Conservation (phyloP, 2,888 invertebrate genomes). For the Aethes cnicana region DNA sequence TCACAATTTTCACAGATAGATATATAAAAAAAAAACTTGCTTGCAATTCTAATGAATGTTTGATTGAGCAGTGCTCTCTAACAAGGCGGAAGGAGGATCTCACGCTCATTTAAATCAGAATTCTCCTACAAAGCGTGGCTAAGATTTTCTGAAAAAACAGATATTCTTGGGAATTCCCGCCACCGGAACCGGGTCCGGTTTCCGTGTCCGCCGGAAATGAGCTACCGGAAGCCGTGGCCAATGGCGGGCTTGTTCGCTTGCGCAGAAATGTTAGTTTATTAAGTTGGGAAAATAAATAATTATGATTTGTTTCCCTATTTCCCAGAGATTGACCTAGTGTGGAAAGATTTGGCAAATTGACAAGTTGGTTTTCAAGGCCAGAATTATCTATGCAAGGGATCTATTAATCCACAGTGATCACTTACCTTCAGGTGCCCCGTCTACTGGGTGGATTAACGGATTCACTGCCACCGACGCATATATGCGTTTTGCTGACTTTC, state of each 20-base stretch:
- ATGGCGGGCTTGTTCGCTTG: neutral
- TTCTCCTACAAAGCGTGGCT: conserved; percentile 3
- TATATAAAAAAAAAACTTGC: no score
- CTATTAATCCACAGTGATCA: no score
- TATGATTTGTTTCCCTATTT: conserved; percentile 1
- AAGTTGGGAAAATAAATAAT: conserved; percentile 12
- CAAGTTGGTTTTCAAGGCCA: no score
- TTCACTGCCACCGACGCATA: no score
- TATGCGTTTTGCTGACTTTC: no score
- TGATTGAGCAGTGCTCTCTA: neutral
- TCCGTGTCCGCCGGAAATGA: conserved; percentile 26
- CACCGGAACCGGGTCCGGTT: conserved; percentile 16
- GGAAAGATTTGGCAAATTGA: no score
- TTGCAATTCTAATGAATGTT: neutral
- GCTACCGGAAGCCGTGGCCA: conserved; percentile 21
- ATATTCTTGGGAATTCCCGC: conserved; percentile 13
- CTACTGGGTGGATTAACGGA: no score
- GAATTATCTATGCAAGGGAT: no score
- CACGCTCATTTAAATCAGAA: conserved; percentile 10
- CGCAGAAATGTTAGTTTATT: neutral
- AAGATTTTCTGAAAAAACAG: conserved; percentile 25
- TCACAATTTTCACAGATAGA: no score
- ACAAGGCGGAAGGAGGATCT: neutral
- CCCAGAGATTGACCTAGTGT: neutral
- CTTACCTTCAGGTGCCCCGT: no score